Evolutionary conservation across 2,888 invertebrate species (phyloP).

Genomic region (Mechanitis messenoides): DNA sequence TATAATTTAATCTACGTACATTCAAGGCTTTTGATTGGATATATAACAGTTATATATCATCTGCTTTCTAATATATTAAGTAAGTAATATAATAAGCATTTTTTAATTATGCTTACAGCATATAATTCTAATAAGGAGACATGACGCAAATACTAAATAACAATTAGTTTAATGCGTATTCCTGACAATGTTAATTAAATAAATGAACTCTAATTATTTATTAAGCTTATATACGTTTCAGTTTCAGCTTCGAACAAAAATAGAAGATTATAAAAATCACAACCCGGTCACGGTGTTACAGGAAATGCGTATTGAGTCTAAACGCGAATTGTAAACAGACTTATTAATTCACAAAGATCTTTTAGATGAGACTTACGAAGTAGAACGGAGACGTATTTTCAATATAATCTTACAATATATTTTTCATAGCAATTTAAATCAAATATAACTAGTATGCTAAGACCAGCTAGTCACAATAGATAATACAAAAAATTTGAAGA

Average conservation of each 20-base stretch:
- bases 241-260: not conserved
- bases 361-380: not conserved
- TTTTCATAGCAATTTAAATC: too few species aligned
- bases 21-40: conserved; percentile 8
- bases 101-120: too few species aligned
- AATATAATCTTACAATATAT: too few species aligned
- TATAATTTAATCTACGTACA: conserved; percentile 15
- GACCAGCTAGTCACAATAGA: too few species aligned
- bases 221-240: not conserved
- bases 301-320: conserved; percentile 3
- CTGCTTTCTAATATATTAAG: too few species aligned
- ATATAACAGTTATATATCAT: not conserved
- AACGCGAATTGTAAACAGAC: not conserved
- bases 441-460: too few species aligned
- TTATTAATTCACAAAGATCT: not conserved
- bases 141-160: too few species aligned
- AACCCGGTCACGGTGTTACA: conserved; percentile 24
- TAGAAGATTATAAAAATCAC: conserved; percentile 6
- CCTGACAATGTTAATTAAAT: not conserved
- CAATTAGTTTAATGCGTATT: too few species aligned
- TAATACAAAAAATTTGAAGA: too few species aligned
- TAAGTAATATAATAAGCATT: too few species aligned
- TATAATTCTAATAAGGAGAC: too few species aligned
- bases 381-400: too few species aligned
- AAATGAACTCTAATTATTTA: not conserved